Evolutionary conservation across 2,113 vertebrate species (phyloP).

Genomic region (Ceyx melanurus): DNA sequence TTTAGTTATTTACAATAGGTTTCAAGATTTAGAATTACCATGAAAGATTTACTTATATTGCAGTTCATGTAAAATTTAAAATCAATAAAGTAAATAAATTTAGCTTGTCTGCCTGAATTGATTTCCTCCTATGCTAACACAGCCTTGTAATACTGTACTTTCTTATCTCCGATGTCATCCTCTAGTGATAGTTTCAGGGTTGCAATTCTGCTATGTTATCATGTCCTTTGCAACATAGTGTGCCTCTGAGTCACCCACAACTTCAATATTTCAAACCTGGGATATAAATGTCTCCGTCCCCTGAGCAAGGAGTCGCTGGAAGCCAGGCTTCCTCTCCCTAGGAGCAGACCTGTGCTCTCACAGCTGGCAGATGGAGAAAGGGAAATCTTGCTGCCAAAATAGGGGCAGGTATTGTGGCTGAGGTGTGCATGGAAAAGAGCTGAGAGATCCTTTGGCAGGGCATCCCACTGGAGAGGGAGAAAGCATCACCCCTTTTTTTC

Average conservation of each 20-base stretch:
- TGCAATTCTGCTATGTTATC: constrained; percentile 39
- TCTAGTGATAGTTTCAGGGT: constrained; percentile 57
- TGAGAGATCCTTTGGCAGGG: background rate
- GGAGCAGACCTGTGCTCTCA: background rate
- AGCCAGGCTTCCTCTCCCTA: background rate
- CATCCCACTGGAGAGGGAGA: background rate
- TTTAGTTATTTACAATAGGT: constrained; percentile 79
- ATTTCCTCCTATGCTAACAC: constrained; percentile 71
- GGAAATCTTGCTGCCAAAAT: background rate
- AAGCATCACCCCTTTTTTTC: background rate
- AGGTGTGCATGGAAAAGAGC: background rate
- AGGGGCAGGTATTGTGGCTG: background rate
- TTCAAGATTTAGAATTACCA: constrained; percentile 81
- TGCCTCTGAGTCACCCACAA: background rate
- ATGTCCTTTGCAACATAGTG: constrained; percentile 7
- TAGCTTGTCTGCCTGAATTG: constrained; percentile 77
- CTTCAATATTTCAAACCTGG: constrained; percentile 47
- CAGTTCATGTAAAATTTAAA: constrained; percentile 84
- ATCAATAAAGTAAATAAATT: constrained; percentile 86
- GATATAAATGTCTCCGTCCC: background rate
- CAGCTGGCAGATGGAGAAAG: background rate
- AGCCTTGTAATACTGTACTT: constrained; percentile 69
- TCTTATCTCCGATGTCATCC: constrained; percentile 75
- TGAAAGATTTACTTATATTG: constrained; percentile 82
- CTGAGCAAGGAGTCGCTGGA: background rate